Conservation (phyloP, 1,140 invertebrate genomes). For the Scaptomyza graminum region DNA sequence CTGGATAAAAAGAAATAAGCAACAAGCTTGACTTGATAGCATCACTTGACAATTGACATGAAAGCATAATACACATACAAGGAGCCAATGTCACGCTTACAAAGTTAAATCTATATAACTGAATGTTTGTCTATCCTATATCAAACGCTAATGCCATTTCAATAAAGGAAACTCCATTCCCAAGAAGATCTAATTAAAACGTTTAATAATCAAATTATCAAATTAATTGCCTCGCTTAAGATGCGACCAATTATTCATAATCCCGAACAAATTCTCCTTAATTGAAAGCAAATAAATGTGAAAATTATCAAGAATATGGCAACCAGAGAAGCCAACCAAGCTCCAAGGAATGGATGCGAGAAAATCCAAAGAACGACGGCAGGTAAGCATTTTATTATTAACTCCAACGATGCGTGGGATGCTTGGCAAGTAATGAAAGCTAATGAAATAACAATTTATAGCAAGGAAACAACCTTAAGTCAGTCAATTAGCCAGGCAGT, state of each 20-base stretch:
- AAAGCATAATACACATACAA: constrained; percentile 3
- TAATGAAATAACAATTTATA: constrained; percentile 80
- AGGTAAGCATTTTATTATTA: constrained; percentile 61
- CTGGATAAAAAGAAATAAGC: constrained; percentile 37
- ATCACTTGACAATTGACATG: constrained; percentile 51
- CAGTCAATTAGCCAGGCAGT: constrained; percentile 9
- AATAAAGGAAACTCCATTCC: neutral
- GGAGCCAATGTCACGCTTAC: constrained; percentile 1
- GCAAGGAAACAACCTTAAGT: constrained; percentile 29
- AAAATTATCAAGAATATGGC: constrained; percentile 45
- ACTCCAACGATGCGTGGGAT: constrained; percentile 45
- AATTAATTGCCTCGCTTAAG: constrained; percentile 65
- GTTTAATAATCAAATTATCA: constrained; percentile 78
- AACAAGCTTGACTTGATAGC: constrained; percentile 30
- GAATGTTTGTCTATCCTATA: neutral
- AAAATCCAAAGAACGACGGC: constrained; percentile 3
- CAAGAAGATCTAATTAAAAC: constrained; percentile 46
- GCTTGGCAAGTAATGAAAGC: constrained; percentile 64
- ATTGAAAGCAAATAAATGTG: constrained; percentile 77
- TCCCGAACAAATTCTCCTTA: constrained; percentile 71
- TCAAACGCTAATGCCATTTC: neutral
- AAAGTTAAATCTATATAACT: neutral
- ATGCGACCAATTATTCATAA: constrained; percentile 72
- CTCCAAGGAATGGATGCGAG: neutral
- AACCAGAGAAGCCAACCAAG: neutral